Conservation (phyloP, 2,797 vertebrate species). For the Tamandua tetradactyla region DNA sequence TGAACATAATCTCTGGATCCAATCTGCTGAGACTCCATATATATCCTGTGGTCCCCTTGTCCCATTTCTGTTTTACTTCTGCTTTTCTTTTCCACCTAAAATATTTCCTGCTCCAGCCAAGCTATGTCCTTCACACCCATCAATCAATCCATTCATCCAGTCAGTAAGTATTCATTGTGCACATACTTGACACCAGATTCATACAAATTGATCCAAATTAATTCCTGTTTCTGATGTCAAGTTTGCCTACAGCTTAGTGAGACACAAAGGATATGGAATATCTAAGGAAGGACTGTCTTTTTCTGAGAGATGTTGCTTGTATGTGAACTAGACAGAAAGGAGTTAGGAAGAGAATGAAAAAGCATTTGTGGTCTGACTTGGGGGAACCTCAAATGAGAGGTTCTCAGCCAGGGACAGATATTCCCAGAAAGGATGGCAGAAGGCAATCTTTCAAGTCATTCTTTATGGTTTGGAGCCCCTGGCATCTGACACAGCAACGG, state of each 20-base stretch:
- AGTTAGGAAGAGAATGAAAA: conserved; percentile 27
- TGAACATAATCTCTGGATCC: neutral
- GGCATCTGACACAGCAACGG: neutral
- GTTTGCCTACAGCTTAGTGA: neutral
- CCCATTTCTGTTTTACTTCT: neutral
- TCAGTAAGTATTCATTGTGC: neutral
- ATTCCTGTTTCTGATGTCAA: neutral
- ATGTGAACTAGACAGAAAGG: neutral
- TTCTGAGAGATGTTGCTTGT: conserved; percentile 29
- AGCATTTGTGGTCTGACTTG: conserved; percentile 52
- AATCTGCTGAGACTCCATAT: neutral
- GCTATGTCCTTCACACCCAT: neutral
- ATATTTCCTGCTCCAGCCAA: neutral
- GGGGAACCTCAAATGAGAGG: conserved; percentile 68
- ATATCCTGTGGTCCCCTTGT: neutral
- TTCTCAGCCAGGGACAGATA: conserved; percentile 9
- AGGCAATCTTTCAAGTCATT: neutral
- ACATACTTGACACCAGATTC: neutral
- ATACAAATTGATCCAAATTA: neutral
- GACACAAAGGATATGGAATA: neutral
- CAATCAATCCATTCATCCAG: neutral
- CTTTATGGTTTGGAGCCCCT: conserved; percentile 25
- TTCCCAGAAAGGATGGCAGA: conserved; percentile 55
- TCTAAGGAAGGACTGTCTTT: neutral
- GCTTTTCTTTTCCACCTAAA: neutral